Percentiles rank a stretch among this genome's conserved stretches.
These are phyloP conservation scores for Geodia barretti DNA, from an alignment of 37 sponge, comb jelly and placozoan genomes.

Conservation along the genomic window DNA sequence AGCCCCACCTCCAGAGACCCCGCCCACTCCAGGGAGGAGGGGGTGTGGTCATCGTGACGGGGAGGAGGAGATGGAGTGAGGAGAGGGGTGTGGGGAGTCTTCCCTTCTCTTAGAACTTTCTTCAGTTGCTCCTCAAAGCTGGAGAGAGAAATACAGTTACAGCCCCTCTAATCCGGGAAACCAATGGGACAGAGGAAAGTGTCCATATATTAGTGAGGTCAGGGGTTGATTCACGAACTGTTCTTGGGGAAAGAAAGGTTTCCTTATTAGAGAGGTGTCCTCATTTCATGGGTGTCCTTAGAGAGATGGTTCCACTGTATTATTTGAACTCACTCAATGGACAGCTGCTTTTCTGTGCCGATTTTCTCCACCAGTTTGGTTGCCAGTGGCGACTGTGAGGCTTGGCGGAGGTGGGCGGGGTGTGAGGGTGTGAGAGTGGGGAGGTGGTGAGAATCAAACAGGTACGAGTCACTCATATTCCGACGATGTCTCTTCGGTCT, in stretches of 20 bases:
- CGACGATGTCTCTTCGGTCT: not conserved
- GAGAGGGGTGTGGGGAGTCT: no score
- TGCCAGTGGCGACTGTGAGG: not conserved
- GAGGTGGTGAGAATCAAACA: no score
- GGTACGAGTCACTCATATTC: not conserved
- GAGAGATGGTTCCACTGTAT: no score
- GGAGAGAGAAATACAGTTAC: not conserved
- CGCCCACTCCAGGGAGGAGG: not conserved
- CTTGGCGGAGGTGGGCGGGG: not conserved
- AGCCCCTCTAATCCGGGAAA: no score
- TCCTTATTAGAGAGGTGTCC: no score
- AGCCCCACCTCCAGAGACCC: slow-evolving; percentile 3
- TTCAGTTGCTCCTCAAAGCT: slow-evolving; percentile 35
- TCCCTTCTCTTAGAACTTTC: slow-evolving; percentile 13
- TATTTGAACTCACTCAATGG: not conserved
- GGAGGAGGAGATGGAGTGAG: not conserved
- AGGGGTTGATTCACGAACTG: no score
- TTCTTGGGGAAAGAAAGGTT: no score
- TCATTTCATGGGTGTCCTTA: no score
- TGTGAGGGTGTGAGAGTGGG: not conserved
- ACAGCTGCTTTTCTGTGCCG: not conserved
- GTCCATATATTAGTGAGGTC: no score
- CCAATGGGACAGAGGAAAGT: no score
- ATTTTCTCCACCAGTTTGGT: not conserved
- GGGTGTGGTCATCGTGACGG: not conserved